Conservation (phyloP, 2,888 invertebrate species). For the Oegoconia quadripuncta region DNA sequence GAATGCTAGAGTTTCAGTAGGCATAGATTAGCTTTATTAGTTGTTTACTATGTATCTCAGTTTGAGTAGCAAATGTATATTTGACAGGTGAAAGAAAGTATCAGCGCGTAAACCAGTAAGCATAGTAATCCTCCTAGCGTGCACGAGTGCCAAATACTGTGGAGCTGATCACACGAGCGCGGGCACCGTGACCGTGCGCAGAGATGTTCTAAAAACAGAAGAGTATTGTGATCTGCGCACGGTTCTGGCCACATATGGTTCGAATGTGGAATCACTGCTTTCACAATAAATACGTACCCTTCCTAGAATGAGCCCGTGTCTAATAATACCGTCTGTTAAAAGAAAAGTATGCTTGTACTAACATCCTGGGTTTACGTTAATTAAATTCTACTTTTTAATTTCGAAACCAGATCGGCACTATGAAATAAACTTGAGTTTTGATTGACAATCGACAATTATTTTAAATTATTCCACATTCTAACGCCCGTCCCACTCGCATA, state of each 20-base stretch:
- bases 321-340: no score
- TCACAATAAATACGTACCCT: slow-evolving; percentile 10
- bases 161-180: slow-evolving; percentile 25
- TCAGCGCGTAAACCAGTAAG: slow-evolving; percentile 32
- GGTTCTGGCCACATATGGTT: slow-evolving; percentile 23
- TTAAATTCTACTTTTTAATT: no score
- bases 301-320: background rate
- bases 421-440: no score
- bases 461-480: slow-evolving; percentile 12
- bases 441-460: background rate
- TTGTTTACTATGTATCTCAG: slow-evolving; percentile 14
- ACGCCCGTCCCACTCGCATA: slow-evolving; percentile 24
- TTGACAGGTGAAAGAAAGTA: slow-evolving; percentile 27
- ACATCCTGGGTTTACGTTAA: no score
- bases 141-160: slow-evolving; percentile 49
- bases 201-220: slow-evolving; percentile 5
- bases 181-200: slow-evolving; percentile 24
- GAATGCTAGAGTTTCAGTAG: no score
- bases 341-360: no score
- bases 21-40: slow-evolving; percentile 20
- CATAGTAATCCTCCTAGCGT: slow-evolving; percentile 43
- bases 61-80: slow-evolving; percentile 10
- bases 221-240: slow-evolving; percentile 5
- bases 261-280: slow-evolving; percentile 38
- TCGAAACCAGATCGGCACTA: no score